phyloP scores from a whole-genome alignment of 2,888 invertebrate genomes.

The Sicus ferrugineus region DNA sequence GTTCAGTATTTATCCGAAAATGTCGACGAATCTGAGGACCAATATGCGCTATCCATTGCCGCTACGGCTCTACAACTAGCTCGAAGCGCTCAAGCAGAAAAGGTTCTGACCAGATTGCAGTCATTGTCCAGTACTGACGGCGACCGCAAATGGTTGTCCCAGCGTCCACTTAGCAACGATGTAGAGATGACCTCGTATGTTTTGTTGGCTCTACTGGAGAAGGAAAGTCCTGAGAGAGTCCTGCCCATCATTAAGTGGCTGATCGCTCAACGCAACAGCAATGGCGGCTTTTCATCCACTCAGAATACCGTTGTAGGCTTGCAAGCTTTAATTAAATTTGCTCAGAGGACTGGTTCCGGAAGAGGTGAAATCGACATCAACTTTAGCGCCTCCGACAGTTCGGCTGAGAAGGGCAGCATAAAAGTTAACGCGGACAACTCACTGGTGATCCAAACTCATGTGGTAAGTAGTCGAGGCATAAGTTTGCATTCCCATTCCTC shows the following conservation, averaged over 20 bases:
- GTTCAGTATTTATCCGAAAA: constrained; percentile 77
- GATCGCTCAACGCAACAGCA: constrained; percentile 71
- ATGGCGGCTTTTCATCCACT: constrained; percentile 79
- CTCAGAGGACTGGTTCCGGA: constrained; percentile 66
- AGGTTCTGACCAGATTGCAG: constrained; percentile 69
- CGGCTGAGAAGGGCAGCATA: constrained; percentile 48
- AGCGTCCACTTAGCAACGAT: constrained; percentile 72
- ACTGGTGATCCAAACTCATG: constrained; percentile 81
- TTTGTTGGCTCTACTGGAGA: constrained; percentile 72
- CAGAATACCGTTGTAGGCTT: constrained; percentile 82
- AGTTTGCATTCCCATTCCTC: background rate
- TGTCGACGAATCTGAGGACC: constrained; percentile 72
- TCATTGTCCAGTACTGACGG: constrained; percentile 59
- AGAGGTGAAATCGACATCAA: constrained; percentile 52
- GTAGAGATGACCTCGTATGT: constrained; percentile 91
- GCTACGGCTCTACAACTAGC: constrained; percentile 80
- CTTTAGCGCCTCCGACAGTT: constrained; percentile 45
- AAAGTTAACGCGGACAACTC: constrained; percentile 77
- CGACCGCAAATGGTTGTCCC: constrained; percentile 81
- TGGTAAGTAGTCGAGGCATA: constrained; percentile 66
- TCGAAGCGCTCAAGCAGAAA: constrained; percentile 74
- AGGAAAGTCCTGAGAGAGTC: constrained; percentile 48
- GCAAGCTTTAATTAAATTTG: constrained; percentile 74
- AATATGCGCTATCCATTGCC: constrained; percentile 80
- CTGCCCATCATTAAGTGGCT: constrained; percentile 77